Evolutionary conservation across 2,113 vertebrate genomes (phyloP).

Genomic region (Carlito syrichta): DNA sequence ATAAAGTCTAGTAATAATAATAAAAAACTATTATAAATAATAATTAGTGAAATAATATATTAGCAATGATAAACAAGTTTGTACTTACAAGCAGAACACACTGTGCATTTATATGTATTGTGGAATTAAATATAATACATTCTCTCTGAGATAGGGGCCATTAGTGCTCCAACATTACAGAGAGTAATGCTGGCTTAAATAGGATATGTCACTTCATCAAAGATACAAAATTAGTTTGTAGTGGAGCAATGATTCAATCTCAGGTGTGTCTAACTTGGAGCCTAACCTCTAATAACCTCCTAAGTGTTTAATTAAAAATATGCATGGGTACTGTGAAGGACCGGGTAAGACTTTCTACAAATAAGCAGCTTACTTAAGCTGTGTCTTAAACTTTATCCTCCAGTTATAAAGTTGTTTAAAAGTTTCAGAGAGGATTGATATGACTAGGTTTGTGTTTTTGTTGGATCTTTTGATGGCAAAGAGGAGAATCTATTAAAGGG

Average conservation of each 20-base stretch:
- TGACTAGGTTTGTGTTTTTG: not conserved
- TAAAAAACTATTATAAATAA: not conserved
- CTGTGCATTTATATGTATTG: not conserved
- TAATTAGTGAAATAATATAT: not conserved
- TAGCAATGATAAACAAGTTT: not conserved
- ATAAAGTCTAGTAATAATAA: not conserved
- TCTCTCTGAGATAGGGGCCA: no score
- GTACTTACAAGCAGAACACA: not conserved
- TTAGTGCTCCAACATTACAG: not conserved
- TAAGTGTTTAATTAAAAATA: not conserved
- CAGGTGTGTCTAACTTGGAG: not conserved
- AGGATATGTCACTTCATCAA: not conserved
- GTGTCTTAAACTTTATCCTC: not conserved
- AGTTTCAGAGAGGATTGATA: not conserved
- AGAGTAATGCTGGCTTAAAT: not conserved
- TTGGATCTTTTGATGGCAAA: not conserved
- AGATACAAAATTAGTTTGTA: not conserved
- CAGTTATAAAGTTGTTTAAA: not conserved
- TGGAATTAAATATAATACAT: not conserved
- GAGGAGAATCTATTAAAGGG: not conserved
- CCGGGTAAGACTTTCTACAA: not conserved
- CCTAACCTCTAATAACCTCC: not conserved
- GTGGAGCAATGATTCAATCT: not conserved
- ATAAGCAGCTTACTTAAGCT: not conserved
- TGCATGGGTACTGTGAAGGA: accelerated